phyloP scores from a whole-genome alignment of 2,888 invertebrate species.

The Pseudanteris insignis region DNA sequence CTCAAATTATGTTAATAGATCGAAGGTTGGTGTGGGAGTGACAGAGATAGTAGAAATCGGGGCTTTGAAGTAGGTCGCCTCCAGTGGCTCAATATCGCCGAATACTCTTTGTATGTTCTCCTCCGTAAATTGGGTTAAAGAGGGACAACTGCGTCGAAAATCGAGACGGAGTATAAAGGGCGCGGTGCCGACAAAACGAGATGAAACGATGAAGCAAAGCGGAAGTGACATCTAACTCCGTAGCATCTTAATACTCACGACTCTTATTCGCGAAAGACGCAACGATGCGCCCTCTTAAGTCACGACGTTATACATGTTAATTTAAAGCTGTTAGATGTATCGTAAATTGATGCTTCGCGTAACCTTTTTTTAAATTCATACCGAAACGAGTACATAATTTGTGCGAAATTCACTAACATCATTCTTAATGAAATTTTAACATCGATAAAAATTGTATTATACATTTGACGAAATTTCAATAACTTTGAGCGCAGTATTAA shows the following conservation, averaged over 20 bases:
- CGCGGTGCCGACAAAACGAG: conserved; percentile 17
- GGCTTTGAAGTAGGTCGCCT: conserved; percentile 60
- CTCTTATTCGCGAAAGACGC: too few relatives aligned
- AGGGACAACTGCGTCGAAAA: conserved; percentile 24
- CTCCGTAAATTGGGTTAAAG: conserved; percentile 59
- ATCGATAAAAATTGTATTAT: too few relatives aligned
- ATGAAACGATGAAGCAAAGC: conserved; percentile 12
- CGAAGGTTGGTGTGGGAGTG: conserved; percentile 38
- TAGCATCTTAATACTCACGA: conserved; percentile 10
- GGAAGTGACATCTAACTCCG: conserved; percentile 12
- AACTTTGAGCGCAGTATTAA: too few relatives aligned
- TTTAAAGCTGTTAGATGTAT: too few relatives aligned
- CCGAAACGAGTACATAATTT: too few relatives aligned
- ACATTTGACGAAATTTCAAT: too few relatives aligned
- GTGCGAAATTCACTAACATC: too few relatives aligned
- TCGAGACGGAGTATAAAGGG: conserved; percentile 30
- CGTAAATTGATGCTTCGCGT: too few relatives aligned
- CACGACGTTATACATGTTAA: too few relatives aligned
- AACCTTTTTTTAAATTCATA: too few relatives aligned
- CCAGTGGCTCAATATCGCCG: conserved; percentile 61
- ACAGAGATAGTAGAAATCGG: conserved; percentile 43
- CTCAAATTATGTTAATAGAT: conserved; percentile 38
- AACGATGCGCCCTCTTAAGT: too few relatives aligned
- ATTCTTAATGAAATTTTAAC: too few relatives aligned
- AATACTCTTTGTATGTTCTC: conserved; percentile 58